These are phyloP conservation scores for Coilia nasus DNA, from an alignment of 2,797 vertebrate genomes.

Conservation along the genomic window DNA sequence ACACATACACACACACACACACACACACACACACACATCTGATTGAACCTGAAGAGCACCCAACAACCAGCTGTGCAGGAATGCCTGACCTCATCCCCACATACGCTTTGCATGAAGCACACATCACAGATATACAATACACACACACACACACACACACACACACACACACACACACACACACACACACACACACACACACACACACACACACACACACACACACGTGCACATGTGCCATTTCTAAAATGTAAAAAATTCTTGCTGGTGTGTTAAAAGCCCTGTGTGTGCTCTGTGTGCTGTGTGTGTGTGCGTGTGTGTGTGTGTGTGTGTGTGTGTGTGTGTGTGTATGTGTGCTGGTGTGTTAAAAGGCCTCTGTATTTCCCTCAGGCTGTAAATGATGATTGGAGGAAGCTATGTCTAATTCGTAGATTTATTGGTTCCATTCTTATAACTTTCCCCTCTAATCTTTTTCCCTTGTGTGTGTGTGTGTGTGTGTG, in stretches of 20 bases:
- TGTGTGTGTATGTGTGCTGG: no score
- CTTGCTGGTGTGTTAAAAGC: not conserved
- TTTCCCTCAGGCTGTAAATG: not conserved
- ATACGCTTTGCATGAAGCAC: slow-evolving; percentile 15
- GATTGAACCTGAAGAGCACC: not conserved
- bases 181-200: no score
- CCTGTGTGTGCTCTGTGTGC: no score
- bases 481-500: no score
- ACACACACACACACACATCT: no score
- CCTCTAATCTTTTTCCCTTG: not conserved
- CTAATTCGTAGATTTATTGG: not conserved
- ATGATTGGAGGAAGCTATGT: not conserved
- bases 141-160: no score
- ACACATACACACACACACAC: no score
- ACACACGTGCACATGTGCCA: not conserved
- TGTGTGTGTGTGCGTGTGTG: no score
- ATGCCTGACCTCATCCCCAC: slow-evolving; percentile 2
- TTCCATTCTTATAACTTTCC: not conserved
- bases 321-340: no score
- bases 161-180: no score
- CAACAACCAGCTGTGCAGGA: not conserved
- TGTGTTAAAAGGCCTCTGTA: not conserved
- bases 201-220: no score
- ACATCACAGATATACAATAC: not conserved
- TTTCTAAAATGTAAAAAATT: not conserved